Evolutionary conservation across 2,888 invertebrate species (phyloP), one percentile per base, ranked within the genome.

Genomic region (Leptarthrus brevirostris): DNA sequence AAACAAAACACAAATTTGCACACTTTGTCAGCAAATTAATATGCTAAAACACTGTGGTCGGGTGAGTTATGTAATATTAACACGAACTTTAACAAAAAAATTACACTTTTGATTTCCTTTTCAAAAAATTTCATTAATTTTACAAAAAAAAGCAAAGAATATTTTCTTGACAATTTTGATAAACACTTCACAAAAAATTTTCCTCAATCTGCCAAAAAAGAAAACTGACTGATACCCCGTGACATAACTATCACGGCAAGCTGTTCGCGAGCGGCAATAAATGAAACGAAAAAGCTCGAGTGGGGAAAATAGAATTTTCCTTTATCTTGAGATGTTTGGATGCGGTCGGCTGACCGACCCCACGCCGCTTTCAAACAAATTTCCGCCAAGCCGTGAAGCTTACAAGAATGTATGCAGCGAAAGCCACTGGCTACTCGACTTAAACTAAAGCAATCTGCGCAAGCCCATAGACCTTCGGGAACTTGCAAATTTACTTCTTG

Each of bases 171-270:
- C n/a, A 40, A 40, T 40, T 40, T 40, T 40, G 3, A 3, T 40
- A 40, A n/a, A 6, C 10, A 40, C n/a, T 40, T 12, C 40, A 12
- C 8, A 8, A n/a, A n/a, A 40, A 30, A 30, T 30, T 30, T 30
- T 40, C 12, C 12, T 12, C 40, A 40, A 40, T 3, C n/a, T 40
- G 40, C 40, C 40, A 40, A 40, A 40, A 40, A 40, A 8, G 40
- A 40, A 40, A 40, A n/a, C n/a, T 12, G 12, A 40, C 6, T 40
- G 0, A n/a, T 3, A 12, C 12, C n/a, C 12, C 40, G 12, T 40
- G 40, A 40, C 40, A 40, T n/a, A 40, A 40, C 40, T 40, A 40
- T 40, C 40, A 40, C 40, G 40, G 40, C 40, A 40, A 40, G 40
- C 40, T 40, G 40, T n/a, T 40, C 40, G 3, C 40, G 40, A 8